Base-by-base conservation (phyloP, 2,888 invertebrate species). In the Liopterus haemorrhoidalis region DNA sequence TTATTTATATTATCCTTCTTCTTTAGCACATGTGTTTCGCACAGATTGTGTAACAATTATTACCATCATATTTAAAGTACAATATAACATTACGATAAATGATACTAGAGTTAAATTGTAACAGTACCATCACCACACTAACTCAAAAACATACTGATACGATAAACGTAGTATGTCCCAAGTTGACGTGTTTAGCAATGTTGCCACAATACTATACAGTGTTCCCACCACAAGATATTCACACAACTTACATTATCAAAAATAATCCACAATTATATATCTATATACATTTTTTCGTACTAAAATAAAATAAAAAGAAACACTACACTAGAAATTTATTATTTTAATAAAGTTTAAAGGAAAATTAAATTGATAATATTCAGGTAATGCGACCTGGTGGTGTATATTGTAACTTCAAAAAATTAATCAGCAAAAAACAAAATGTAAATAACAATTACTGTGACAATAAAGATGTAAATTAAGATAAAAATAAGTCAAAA, bases 91-190 rank as follows among this genome's bases (percentile, higher is more conserved):
- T 24, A 41, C 33, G 41, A 35, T 12, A 5, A 11, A 36, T 9
- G 24, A 31, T 9, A 33, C 12, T 30, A 30, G 3, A 6, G 32
- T 32, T 19, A 24, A 2, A 41, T 27, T 11, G 21, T 36, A 15
- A 19, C 35, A 18, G 12, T 11, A 15, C 24, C 22, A 14, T n/a
- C 20, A 40, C 22, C 19, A 6, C 14, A 22, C 41, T 25, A 22
- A 20, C 36, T 24, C 41, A 28, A 12, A 24, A 41, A 33, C 41
- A 41, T 36, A 42, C 42, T 42, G 42, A 42, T 18, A 8, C n/a
- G n/a, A n/a, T n/a, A n/a, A n/a, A n/a, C n/a, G n/a, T n/a, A n/a
- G n/a, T n/a, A n/a, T n/a, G n/a, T n/a, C n/a, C n/a, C n/a, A n/a
- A n/a, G n/a, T n/a, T n/a, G n/a, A n/a, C n/a, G n/a, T n/a, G n/a